Percentiles rank a stretch among this genome's conserved stretches.
phyloP scores from a whole-genome alignment of 2,113 vertebrate species.

The Lycaon pictus region DNA sequence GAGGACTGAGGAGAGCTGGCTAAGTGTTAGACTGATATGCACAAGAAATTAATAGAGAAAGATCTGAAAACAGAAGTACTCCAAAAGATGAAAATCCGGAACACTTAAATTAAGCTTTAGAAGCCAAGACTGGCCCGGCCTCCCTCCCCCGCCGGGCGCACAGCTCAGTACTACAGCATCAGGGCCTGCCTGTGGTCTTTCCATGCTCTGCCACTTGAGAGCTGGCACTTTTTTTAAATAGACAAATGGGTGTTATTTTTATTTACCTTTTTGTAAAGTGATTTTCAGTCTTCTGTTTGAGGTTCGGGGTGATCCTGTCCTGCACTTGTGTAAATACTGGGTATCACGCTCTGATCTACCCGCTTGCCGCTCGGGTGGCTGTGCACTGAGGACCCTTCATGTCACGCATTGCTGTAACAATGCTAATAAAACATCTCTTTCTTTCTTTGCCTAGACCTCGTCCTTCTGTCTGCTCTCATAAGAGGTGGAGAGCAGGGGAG shows the following conservation, averaged over 20 bases:
- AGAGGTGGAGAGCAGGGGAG: neutral
- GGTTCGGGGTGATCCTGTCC: constrained; percentile 84
- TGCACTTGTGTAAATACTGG: constrained; percentile 85
- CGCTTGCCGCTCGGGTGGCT: constrained; percentile 86
- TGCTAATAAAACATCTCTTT: constrained; percentile 92
- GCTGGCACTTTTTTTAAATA: constrained; percentile 85
- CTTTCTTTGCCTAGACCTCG: constrained; percentile 73
- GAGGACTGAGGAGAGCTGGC: constrained; percentile 55
- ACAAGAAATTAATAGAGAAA: constrained; percentile 76
- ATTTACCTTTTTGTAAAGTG: constrained; percentile 88
- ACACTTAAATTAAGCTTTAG: constrained; percentile 81
- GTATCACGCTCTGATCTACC: constrained; percentile 84
- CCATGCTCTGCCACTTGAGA: constrained; percentile 78
- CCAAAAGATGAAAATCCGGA: neutral
- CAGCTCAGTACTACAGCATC: constrained; percentile 73
- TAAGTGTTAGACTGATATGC: constrained; percentile 64
- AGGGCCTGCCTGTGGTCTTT: constrained; percentile 77
- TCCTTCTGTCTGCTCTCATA: constrained; percentile 70
- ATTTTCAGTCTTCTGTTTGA: constrained; percentile 85
- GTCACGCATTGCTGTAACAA: constrained; percentile 89
- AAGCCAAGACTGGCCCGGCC: constrained; percentile 74
- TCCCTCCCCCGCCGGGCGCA: constrained; percentile 61
- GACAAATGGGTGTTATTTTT: constrained; percentile 85
- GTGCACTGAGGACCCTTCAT: constrained; percentile 87
- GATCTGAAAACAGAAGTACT: constrained; percentile 1